Base-by-base conservation (phyloP, 2,797 vertebrate genomes). In the Mormyrops attenuatus region DNA sequence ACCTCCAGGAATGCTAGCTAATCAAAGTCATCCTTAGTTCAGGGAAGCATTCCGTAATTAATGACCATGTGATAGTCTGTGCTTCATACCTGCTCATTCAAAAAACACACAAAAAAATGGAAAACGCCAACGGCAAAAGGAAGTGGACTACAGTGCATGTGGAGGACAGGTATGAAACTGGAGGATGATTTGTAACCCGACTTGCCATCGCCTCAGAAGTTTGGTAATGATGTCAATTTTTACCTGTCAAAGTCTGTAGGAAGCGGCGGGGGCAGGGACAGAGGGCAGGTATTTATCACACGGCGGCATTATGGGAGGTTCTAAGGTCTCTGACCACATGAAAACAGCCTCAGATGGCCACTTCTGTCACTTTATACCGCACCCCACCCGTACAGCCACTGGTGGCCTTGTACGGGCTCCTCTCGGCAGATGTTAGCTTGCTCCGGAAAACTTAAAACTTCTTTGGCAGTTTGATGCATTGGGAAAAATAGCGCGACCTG, bases 161-260 rank as follows among this genome's bases (percentile, higher is more conserved):
- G 77, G 77, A 20, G 41, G 77, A 22, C 77, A 82, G 41, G 38
- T 20, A 47, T 82, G 77, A 47, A 82, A 82, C 20, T 47, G 77
- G 77, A 82, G 77, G 41, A 82, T 82, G 77, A 82, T 44, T 44
- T 47, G 77, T 47, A 47, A 55, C 52, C 13, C 3, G 85, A 87
- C 22, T 34, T 55, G 9, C 50, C 22, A 52, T 57, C 73, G 17
- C 49, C 69, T 30, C 88, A 91, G 90, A 82, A 41, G 2, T 53
- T 85, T 88, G 88, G 91, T 26, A 85, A 20, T 90, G 77, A 38
- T 89, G 89, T 88, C 91, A 60, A 89, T 89, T 90, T 57, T 87
- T 55, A 87, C 6, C 85, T 87, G 85, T 87, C 85, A 87, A 85
- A 50, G 85, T 57, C 26, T 20, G 26, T 57, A 44, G 77, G 77